These are phyloP conservation scores for Branchellion lobata DNA, from an alignment of 2,888 invertebrate genomes.

Conservation along the genomic window DNA sequence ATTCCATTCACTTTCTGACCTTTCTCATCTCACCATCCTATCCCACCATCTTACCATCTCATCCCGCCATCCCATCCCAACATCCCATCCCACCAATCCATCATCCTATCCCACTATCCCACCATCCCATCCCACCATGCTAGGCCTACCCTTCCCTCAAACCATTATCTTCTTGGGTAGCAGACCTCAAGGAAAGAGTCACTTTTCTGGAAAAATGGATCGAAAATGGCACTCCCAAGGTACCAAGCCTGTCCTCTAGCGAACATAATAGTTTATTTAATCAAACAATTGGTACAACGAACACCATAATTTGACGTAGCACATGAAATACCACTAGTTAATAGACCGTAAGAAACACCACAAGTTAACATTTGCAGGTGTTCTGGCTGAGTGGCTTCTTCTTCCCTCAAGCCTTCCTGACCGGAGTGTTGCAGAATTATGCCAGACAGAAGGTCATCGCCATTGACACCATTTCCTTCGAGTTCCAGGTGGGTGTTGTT, in stretches of 20 bases:
- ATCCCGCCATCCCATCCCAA: too few species aligned
- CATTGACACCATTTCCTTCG: slow-evolving; percentile 62
- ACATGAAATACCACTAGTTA: too few species aligned
- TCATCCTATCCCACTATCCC: background rate
- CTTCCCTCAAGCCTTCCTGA: slow-evolving; percentile 64
- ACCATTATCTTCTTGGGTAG: slow-evolving; percentile 62
- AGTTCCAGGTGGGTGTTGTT: slow-evolving; percentile 57
- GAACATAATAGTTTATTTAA: too few species aligned
- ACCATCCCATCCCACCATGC: too few species aligned
- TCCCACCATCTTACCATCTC: too few species aligned
- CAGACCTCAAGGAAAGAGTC: slow-evolving; percentile 59
- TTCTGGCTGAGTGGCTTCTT: slow-evolving; percentile 67
- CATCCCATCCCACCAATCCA: background rate
- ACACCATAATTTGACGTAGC: too few species aligned
- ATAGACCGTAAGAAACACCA: too few species aligned
- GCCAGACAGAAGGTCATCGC: slow-evolving; percentile 61
- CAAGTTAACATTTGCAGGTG: slow-evolving; percentile 56
- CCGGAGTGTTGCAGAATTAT: slow-evolving; percentile 63
- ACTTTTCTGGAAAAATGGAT: slow-evolving; percentile 61
- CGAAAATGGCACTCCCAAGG: slow-evolving; percentile 59
- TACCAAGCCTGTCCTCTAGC: too few species aligned
- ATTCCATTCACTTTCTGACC: too few species aligned
- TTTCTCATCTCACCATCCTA: background rate
- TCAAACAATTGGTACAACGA: too few species aligned
- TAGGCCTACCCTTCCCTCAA: slow-evolving; percentile 63